phyloP scores from a whole-genome alignment of 2,113 vertebrate species.

The Procavia capensis region DNA sequence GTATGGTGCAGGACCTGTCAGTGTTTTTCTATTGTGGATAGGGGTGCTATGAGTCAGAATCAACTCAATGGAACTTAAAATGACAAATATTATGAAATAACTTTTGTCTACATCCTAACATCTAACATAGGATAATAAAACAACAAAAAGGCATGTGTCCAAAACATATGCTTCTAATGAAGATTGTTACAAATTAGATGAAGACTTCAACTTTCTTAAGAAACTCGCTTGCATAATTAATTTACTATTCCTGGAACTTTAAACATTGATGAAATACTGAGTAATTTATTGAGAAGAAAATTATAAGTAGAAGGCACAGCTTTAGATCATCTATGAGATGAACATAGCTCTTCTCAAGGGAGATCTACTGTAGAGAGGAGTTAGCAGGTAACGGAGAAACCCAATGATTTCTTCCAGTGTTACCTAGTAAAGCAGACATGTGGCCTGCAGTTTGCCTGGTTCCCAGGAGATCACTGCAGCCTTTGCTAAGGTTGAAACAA shows the following conservation, averaged over 20 bases:
- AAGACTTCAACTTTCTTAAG: neutral
- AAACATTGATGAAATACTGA: neutral
- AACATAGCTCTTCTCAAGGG: neutral
- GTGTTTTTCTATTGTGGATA: too few species aligned
- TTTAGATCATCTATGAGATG: neutral
- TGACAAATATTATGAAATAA: neutral
- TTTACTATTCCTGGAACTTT: neutral
- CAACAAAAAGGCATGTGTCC: neutral
- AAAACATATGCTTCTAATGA: neutral
- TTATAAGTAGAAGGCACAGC: neutral
- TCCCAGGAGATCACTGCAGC: neutral
- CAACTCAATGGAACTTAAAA: too few species aligned
- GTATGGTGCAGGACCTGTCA: too few species aligned
- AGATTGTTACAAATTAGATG: neutral
- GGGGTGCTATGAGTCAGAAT: too few species aligned
- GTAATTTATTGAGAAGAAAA: neutral
- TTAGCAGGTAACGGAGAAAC: neutral
- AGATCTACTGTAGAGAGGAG: neutral
- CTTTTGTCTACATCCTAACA: neutral
- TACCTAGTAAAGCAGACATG: neutral
- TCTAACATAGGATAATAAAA: neutral
- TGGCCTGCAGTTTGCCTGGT: neutral
- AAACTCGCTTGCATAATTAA: neutral
- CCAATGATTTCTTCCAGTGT: neutral
- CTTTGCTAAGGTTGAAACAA: neutral